phyloP scores from a whole-genome alignment of 2,797 vertebrate genomes.

The Mus spretus region DNA sequence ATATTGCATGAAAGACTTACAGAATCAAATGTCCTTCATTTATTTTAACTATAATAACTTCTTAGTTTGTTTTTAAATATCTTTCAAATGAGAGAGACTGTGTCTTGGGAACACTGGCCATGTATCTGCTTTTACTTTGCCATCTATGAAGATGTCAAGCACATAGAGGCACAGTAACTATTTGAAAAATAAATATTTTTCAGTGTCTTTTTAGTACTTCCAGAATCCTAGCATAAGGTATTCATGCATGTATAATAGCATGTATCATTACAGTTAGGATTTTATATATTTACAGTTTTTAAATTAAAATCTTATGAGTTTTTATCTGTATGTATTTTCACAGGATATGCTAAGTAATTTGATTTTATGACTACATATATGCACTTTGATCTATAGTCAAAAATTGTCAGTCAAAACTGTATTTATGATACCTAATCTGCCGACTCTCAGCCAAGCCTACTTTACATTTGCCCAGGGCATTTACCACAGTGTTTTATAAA shows the following conservation, averaged over 20 bases:
- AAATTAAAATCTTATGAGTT: conserved; percentile 40
- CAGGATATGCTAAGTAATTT: conserved; percentile 24
- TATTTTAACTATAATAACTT: not conserved
- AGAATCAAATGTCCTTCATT: conserved; percentile 7
- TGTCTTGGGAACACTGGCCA: not conserved
- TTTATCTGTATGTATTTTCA: conserved; percentile 40
- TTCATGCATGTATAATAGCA: conserved; percentile 6
- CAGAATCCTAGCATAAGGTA: not conserved
- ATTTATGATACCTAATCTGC: not conserved
- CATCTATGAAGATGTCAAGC: not conserved
- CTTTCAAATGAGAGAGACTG: not conserved
- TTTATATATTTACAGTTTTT: conserved; percentile 52
- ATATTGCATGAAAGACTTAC: not conserved
- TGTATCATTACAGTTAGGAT: not conserved
- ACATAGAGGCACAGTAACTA: not conserved
- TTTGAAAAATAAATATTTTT: conserved; percentile 21
- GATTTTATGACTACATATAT: not conserved
- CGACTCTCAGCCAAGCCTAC: too few relatives aligned
- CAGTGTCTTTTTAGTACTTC: conserved; percentile 37
- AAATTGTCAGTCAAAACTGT: not conserved
- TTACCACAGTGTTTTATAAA: not conserved
- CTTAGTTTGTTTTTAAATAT: not conserved
- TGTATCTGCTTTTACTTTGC: not conserved
- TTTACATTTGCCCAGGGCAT: not conserved
- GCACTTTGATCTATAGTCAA: not conserved